phyloP scores from a whole-genome alignment of 2,113 vertebrate genomes.

The Hippocampus abdominalis region DNA sequence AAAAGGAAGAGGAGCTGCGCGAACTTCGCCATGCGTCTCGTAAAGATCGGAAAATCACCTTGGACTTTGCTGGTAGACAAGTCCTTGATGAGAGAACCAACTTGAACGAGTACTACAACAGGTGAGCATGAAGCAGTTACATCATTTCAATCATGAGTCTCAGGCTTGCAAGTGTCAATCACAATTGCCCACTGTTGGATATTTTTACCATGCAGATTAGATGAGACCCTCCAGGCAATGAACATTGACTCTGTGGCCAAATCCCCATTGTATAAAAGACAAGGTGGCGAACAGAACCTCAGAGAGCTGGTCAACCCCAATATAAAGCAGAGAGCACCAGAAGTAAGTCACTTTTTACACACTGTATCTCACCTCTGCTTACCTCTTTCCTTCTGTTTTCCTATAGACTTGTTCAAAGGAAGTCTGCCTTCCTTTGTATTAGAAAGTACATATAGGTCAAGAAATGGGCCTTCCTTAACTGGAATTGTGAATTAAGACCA shows the following conservation, averaged over 20 bases:
- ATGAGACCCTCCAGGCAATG: slow-evolving; percentile 83
- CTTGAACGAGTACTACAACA: slow-evolving; percentile 83
- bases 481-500: too few species aligned
- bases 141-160: not conserved
- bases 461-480: too few species aligned
- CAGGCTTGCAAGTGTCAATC: not conserved
- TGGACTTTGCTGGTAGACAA: slow-evolving; percentile 92
- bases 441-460: too few species aligned
- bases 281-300: slow-evolving; percentile 46
- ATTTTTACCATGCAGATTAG: slow-evolving; percentile 72
- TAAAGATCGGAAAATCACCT: slow-evolving; percentile 83
- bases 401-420: not conserved
- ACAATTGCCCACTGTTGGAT: not conserved
- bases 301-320: slow-evolving; percentile 86
- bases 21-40: slow-evolving; percentile 87
- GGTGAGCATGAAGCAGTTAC: slow-evolving; percentile 63
- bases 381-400: not conserved
- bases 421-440: not conserved
- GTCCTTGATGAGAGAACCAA: slow-evolving; percentile 80
- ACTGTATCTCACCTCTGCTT: not conserved
- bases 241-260: slow-evolving; percentile 64
- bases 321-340: slow-evolving; percentile 80
- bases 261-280: slow-evolving; percentile 40
- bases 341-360: slow-evolving; percentile 63
- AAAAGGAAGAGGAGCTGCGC: slow-evolving; percentile 82